Evolutionary conservation across 2,797 vertebrate species (phyloP).

Genomic region (Naso thynnoides): DNA sequence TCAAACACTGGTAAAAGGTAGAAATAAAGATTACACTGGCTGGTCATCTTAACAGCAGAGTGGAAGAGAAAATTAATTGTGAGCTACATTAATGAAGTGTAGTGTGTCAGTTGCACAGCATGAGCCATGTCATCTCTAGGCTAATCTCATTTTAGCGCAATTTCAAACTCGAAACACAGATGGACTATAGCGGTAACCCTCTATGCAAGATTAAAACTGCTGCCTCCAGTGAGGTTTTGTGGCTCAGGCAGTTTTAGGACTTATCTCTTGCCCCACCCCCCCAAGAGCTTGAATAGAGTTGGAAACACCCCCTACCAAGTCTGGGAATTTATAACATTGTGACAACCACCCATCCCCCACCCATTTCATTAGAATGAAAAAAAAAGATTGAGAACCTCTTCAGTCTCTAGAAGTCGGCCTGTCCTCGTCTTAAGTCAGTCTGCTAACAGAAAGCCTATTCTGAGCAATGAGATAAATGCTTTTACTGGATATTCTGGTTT

Average conservation of each 20-base stretch:
- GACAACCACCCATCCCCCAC: slow-evolving; percentile 76
- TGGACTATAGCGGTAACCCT: slow-evolving; percentile 44
- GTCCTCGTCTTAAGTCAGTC: slow-evolving; percentile 35
- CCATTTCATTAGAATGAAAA: slow-evolving; percentile 68
- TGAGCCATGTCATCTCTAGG: slow-evolving; percentile 37
- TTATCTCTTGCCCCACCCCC: slow-evolving; percentile 53
- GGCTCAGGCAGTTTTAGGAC: slow-evolving; percentile 62
- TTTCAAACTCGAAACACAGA: slow-evolving; percentile 53
- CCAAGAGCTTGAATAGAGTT: slow-evolving; percentile 63
- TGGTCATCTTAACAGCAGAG: slow-evolving; percentile 39
- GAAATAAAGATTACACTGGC: slow-evolving; percentile 44
- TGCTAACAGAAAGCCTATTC: slow-evolving; percentile 29
- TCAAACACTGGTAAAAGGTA: slow-evolving; percentile 44
- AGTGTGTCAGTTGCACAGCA: slow-evolving; percentile 42
- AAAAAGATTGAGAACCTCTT: slow-evolving; percentile 72
- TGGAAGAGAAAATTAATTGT: slow-evolving; percentile 52
- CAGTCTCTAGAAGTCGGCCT: slow-evolving; percentile 47
- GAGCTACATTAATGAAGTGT: slow-evolving; percentile 33
- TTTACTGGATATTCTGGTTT: slow-evolving; percentile 5
- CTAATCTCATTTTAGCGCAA: slow-evolving; percentile 52
- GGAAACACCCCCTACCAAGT: slow-evolving; percentile 69
- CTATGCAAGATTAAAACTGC: slow-evolving; percentile 47
- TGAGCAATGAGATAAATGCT: slow-evolving; percentile 10
- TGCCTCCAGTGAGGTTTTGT: slow-evolving; percentile 53
- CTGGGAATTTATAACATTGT: slow-evolving; percentile 77